phyloP scores from a whole-genome alignment of 1,140 invertebrate species.

The Megalonaias nervosa region DNA sequence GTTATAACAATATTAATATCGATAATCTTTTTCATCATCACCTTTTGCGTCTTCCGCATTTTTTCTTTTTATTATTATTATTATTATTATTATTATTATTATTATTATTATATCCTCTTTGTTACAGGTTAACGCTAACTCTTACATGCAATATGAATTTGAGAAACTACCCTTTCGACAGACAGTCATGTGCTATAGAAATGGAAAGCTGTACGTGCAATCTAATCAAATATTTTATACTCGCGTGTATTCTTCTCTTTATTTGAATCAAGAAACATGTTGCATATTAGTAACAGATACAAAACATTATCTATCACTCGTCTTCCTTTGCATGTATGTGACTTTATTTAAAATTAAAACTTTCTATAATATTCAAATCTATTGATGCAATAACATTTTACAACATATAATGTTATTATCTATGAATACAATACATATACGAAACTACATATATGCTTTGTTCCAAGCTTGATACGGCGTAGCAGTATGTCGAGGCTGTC shows the following conservation, averaged over 20 bases:
- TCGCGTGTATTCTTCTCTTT: not conserved
- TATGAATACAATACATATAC: not conserved
- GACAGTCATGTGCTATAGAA: conserved; percentile 90
- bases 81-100: too few species aligned
- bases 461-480: too few species aligned
- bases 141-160: conserved; percentile 91
- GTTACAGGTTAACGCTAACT: conserved; percentile 43
- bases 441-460: too few species aligned
- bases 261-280: not conserved
- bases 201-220: conserved; percentile 91
- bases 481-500: too few species aligned
- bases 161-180: conserved; percentile 96
- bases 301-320: not conserved
- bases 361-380: not conserved
- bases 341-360: not conserved
- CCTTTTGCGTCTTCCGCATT: too few species aligned
- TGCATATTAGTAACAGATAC: not conserved
- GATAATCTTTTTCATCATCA: too few species aligned
- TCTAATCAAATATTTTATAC: not conserved
- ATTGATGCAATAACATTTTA: not conserved
- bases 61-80: too few species aligned
- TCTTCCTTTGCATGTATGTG: not conserved
- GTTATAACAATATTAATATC: too few species aligned
- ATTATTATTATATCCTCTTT: not conserved
- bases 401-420: too few species aligned